Base-by-base conservation (phyloP, 2,888 invertebrate genomes). In the Perizoma flavofasciatum region DNA sequence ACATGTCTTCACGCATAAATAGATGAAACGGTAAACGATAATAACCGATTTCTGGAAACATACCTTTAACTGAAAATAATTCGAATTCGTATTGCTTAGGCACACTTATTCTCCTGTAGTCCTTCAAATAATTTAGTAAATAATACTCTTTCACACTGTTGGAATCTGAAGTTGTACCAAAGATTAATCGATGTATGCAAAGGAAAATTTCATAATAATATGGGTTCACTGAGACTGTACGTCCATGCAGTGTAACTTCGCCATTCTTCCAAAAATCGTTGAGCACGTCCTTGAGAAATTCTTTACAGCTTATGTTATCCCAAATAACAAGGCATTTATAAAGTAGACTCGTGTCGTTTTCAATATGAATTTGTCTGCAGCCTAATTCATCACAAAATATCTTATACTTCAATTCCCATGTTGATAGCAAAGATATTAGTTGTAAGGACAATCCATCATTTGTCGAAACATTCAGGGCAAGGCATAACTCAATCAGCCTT, bases 11-110 rank as follows among this genome's bases (percentile, higher is more conserved):
- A 37, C 89, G 81, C 84, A 87, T 86, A 65, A 93, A 89, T 22
- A 91, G 78, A 73, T 91, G 88, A 70, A 93, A 93, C 6, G 92
- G 92, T 71, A 93, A 74, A 54, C 92, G 77, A 68, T 89, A 88
- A 73, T 89, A 82, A 33, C 92, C 92, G 65, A 92, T 87, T 82
- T 92, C 90, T 50, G 92, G 92, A 73, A 92, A 92, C 76, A 89
- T 86, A 9, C 92, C 92, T 74, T 92, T 92, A 6, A 87, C 83
- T 41, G 92, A 91, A 74, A 91, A 93, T 4, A 86, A 69, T 81
- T 93, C 92, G 70, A 88, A 88, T 72, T 92, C 92, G 50, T 89
- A 88, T 71, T 92, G 92, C 67, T 89, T 92, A 6, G 92, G 92
- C 44, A 75, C 68, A 69, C 88, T 87, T 68, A 77, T 86, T 67